These are phyloP conservation scores for Colletes gigas DNA, from an alignment of 1,140 invertebrate species.

Conservation along the genomic window DNA sequence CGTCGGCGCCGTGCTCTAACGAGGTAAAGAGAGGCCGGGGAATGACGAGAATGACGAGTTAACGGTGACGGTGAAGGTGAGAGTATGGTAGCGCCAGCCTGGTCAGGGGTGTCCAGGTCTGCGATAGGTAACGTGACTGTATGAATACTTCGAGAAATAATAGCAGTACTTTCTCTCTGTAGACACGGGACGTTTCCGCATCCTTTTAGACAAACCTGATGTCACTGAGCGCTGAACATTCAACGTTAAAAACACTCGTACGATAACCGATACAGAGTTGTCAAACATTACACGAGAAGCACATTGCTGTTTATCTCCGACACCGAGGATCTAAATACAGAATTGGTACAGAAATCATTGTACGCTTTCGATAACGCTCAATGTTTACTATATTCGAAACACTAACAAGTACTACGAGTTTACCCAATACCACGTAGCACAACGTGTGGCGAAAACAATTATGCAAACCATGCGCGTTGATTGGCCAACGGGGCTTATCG, in stretches of 20 bases:
- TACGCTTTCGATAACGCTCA: neutral
- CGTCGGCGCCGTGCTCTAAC: too few relatives aligned
- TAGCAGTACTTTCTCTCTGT: too few relatives aligned
- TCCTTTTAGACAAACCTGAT: neutral
- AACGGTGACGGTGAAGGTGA: neutral
- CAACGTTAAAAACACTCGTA: neutral
- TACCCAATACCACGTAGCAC: neutral
- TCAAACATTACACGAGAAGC: too few relatives aligned
- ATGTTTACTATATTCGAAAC: neutral
- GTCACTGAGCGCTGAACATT: neutral
- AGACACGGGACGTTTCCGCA: too few relatives aligned
- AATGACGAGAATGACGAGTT: neutral
- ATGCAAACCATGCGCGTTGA: too few relatives aligned
- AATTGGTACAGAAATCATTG: neutral
- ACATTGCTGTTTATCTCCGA: too few relatives aligned
- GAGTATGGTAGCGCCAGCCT: neutral
- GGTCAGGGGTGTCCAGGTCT: neutral
- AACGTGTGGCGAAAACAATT: too few relatives aligned
- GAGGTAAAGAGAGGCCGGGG: neutral
- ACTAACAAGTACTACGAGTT: neutral
- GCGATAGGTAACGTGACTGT: neutral
- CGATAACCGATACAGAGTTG: neutral
- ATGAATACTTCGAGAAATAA: too few relatives aligned
- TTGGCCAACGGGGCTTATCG: too few relatives aligned
- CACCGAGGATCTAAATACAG: too few relatives aligned